Evolutionary conservation across 2,888 invertebrate species (phyloP).

Genomic region (Drymonia ruficornis): DNA sequence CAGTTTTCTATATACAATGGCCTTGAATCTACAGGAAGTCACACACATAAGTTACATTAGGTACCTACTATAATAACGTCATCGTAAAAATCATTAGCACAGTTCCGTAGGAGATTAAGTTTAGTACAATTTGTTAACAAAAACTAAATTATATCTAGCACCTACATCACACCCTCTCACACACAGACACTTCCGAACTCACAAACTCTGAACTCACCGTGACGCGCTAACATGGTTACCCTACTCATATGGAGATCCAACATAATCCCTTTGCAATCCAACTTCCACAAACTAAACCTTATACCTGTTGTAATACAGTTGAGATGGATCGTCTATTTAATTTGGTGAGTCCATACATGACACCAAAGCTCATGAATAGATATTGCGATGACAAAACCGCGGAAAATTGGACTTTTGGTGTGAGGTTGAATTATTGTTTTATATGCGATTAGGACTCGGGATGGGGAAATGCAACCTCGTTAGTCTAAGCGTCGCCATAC

Average conservation of each 20-base stretch:
- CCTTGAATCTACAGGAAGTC: too few species aligned
- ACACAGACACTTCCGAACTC: slow-evolving; percentile 2
- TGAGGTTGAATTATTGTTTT: slow-evolving; percentile 58
- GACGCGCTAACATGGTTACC: slow-evolving; percentile 28
- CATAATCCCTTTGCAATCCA: not conserved
- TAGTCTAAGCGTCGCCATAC: too few species aligned
- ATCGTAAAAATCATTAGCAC: not conserved
- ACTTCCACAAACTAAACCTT: slow-evolving; percentile 12
- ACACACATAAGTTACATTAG: too few species aligned
- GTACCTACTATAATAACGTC: too few species aligned
- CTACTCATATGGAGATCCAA: slow-evolving; percentile 29
- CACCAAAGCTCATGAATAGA: slow-evolving; percentile 76
- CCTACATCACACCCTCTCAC: slow-evolving; percentile 3
- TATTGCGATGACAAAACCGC: slow-evolving; percentile 74
- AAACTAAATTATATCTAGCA: not conserved
- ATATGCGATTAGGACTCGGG: slow-evolving; percentile 37
- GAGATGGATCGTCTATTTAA: slow-evolving; percentile 4
- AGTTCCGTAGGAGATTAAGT: not conserved
- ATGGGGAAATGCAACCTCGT: slow-evolving; percentile 23
- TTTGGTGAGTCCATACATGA: slow-evolving; percentile 27
- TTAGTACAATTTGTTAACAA: not conserved
- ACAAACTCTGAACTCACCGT: slow-evolving; percentile 4
- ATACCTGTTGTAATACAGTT: not conserved
- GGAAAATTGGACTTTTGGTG: slow-evolving; percentile 65
- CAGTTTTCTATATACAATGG: too few species aligned